Base-by-base conservation (phyloP, 2,113 vertebrate species). In the Brachypteracias leptosomus region DNA sequence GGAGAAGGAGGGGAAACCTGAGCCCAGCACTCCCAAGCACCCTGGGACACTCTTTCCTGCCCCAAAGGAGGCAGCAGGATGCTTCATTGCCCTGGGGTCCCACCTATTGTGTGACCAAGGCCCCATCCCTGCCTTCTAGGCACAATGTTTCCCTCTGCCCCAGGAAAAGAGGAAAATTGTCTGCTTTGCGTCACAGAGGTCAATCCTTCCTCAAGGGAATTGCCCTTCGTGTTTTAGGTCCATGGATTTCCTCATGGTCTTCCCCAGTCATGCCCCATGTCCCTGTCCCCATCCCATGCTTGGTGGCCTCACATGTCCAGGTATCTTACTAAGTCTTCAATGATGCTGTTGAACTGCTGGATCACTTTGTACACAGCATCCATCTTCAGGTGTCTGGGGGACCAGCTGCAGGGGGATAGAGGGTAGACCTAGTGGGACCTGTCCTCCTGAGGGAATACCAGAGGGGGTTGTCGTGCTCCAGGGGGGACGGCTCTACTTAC, bases 311-410 rank as follows among this genome's bases (percentile, higher is more conserved):
- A 83, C 24, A 0, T 35, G 1, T 42, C 24, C 46, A 29, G 4
- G 46, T 35, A 14, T 61, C 18, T 14, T 9, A 2, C 26, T 7
- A 81, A 9, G 7, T 31, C 7, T 21, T 38, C 7, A 2, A 57
- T 3, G 5, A 3, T 10, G 6, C 5, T 7, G 4, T 40, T 19
- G 14, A 22, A 61, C 42, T 22, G n/a, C 6, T 16, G 8, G 19
- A 3, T 4, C 33, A 1, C 14, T 33, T 77, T 6, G 6, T 4
- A 22, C 15, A 52, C 0, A 0, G 1, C 17, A 6, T 44, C 14
- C 31, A 28, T 26, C 11, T 42, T 18, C 3, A 2, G 25, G 6
- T 8, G 13, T 61, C 24, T 16, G 38, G 11, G 14, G 16, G 25
- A 7, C 17, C 35, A 22, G 9, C 55, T 52, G 55, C n/a, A 22